A percentile compares a stretch with the other conserved stretches of the same genome.
phyloP scores from a whole-genome alignment of 2,113 vertebrate genomes.

The Otis tarda region DNA sequence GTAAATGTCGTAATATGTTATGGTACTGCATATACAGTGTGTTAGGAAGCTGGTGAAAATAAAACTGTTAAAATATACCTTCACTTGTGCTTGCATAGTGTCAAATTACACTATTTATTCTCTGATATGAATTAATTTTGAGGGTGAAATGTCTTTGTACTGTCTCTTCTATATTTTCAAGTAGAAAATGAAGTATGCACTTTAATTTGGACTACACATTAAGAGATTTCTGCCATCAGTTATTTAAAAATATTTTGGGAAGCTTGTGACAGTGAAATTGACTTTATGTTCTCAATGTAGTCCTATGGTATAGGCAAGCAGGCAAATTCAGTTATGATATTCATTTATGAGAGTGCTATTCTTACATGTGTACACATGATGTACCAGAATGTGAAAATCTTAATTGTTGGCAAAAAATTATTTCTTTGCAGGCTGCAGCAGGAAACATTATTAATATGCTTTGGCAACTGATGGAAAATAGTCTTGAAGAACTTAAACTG shows the following conservation, averaged over 20 bases:
- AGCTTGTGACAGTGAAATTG: neutral
- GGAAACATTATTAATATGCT: conserved; percentile 99
- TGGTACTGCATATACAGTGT: neutral
- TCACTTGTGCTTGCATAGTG: neutral
- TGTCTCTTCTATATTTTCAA: neutral
- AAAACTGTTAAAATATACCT: neutral
- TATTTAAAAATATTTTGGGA: neutral
- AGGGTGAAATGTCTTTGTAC: neutral
- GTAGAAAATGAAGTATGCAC: neutral
- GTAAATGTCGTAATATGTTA: neutral
- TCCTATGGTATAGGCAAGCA: neutral
- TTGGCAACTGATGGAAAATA: conserved; percentile 99
- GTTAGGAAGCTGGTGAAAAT: neutral
- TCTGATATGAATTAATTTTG: neutral
- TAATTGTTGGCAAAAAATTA: neutral
- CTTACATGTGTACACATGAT: neutral
- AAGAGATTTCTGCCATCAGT: neutral
- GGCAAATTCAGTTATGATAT: neutral
- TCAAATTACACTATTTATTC: neutral
- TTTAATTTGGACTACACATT: neutral
- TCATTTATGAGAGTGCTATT: neutral
- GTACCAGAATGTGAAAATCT: neutral
- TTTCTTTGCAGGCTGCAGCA: conserved; percentile 86
- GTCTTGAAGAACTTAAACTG: conserved; percentile 96
- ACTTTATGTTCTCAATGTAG: neutral